phyloP scores from a whole-genome alignment of 1,140 invertebrate genomes.

The Prorops nasuta region DNA sequence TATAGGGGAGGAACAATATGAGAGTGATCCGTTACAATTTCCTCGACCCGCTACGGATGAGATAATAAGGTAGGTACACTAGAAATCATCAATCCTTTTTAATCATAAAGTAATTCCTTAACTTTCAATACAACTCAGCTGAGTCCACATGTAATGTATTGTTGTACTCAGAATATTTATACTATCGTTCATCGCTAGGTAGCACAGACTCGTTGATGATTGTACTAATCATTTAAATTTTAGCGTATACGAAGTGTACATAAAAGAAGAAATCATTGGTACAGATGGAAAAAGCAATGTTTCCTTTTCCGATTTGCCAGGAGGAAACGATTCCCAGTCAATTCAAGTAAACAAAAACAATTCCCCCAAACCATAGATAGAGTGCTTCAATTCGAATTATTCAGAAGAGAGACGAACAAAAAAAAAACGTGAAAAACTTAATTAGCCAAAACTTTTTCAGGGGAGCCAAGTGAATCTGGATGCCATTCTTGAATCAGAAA shows the following conservation, averaged over 20 bases:
- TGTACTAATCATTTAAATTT: background rate
- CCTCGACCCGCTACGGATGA: constrained; percentile 33
- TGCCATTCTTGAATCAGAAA: too few relatives aligned
- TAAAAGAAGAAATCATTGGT: constrained; percentile 34
- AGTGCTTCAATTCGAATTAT: too few relatives aligned
- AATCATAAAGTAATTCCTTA: background rate
- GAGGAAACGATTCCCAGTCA: constrained; percentile 25
- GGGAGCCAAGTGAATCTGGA: too few relatives aligned
- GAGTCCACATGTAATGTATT: background rate
- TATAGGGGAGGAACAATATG: constrained; percentile 35
- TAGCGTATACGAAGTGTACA: constrained; percentile 46
- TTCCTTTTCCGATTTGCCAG: constrained; percentile 18
- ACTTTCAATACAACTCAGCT: background rate
- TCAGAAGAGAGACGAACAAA: too few relatives aligned
- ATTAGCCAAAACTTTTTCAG: too few relatives aligned
- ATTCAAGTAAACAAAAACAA: constrained; percentile 35
- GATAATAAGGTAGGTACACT: constrained; percentile 45
- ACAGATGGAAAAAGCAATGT: constrained; percentile 16
- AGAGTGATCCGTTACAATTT: constrained; percentile 29
- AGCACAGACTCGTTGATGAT: background rate
- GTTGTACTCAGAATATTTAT: background rate
- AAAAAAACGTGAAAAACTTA: too few relatives aligned
- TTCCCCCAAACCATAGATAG: too few relatives aligned
- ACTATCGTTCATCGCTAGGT: background rate
- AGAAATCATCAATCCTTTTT: too few relatives aligned